Conservation (phyloP, 2,888 invertebrate species). For the Cataglyphis rosenhaueri region DNA sequence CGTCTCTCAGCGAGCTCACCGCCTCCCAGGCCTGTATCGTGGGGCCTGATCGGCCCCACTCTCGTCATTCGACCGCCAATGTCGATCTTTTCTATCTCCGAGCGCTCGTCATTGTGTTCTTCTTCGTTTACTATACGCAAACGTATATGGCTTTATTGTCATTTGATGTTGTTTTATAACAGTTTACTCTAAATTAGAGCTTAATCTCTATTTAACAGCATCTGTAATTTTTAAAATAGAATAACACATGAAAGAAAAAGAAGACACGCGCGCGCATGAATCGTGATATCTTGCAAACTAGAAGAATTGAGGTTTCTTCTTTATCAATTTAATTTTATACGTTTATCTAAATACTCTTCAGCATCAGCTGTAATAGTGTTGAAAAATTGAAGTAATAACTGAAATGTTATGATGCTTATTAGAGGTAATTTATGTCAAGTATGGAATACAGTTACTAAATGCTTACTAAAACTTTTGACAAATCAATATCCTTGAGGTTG, state of each 20-base stretch:
- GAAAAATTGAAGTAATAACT: background rate
- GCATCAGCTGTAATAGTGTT: too few relatives aligned
- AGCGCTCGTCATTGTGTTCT: background rate
- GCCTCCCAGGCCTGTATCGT: constrained; percentile 81
- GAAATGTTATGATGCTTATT: background rate
- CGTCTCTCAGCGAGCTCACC: constrained; percentile 80
- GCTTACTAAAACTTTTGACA: background rate
- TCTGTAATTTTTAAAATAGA: background rate
- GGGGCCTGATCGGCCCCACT: background rate
- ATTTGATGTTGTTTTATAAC: background rate
- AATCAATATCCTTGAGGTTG: background rate
- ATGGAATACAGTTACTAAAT: background rate
- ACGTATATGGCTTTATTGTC: background rate
- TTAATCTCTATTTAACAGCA: background rate
- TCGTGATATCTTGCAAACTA: background rate
- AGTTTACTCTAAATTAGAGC: background rate
- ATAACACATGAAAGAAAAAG: background rate
- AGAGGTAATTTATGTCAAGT: background rate
- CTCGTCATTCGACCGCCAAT: background rate
- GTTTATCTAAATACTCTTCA: background rate
- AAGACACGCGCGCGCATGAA: too few relatives aligned
- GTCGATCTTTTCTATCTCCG: background rate
- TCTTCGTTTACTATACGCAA: background rate
- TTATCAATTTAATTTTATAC: background rate
- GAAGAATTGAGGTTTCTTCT: background rate